phyloP scores from a whole-genome alignment of 2,888 invertebrate genomes.

The Chrysodeixis includens region DNA sequence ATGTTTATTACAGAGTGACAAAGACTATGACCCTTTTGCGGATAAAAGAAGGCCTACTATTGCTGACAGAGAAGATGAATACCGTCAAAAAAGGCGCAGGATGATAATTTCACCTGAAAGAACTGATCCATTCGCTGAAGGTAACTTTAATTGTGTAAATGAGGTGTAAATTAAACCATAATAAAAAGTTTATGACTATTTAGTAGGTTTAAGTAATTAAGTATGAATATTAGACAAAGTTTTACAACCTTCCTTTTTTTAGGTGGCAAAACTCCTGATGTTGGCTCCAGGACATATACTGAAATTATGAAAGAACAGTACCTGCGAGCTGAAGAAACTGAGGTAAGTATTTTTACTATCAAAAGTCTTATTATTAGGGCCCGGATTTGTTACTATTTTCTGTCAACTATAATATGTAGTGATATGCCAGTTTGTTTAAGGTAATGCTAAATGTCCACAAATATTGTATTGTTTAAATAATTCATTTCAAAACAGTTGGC shows the following conservation, averaged over 20 bases:
- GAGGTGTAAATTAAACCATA: too few species aligned
- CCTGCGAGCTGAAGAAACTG: conserved; percentile 96
- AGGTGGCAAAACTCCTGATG: conserved; percentile 99
- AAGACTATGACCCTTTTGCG: conserved; percentile 98
- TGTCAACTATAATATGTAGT: background rate
- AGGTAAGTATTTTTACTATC: conserved; percentile 90
- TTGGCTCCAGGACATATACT: conserved; percentile 97
- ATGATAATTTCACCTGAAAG: conserved; percentile 99
- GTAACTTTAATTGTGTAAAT: too few species aligned
- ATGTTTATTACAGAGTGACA: conserved; percentile 92
- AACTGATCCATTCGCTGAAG: conserved; percentile 99
- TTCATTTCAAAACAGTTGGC: background rate
- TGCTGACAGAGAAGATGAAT: conserved; percentile 99
- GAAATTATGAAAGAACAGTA: conserved; percentile 99
- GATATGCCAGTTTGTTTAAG: background rate
- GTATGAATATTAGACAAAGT: too few species aligned
- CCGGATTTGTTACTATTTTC: background rate
- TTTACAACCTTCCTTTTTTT: conserved; percentile 78
- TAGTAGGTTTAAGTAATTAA: too few species aligned
- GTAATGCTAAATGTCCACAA: background rate
- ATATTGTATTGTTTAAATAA: background rate
- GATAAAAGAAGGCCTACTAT: conserved; percentile 97
- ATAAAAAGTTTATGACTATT: too few species aligned
- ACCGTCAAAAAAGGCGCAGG: conserved; percentile 95
- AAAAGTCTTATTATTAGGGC: background rate